phyloP scores from a whole-genome alignment of 2,797 vertebrate species.

The Brachyrhaphis roseni region DNA sequence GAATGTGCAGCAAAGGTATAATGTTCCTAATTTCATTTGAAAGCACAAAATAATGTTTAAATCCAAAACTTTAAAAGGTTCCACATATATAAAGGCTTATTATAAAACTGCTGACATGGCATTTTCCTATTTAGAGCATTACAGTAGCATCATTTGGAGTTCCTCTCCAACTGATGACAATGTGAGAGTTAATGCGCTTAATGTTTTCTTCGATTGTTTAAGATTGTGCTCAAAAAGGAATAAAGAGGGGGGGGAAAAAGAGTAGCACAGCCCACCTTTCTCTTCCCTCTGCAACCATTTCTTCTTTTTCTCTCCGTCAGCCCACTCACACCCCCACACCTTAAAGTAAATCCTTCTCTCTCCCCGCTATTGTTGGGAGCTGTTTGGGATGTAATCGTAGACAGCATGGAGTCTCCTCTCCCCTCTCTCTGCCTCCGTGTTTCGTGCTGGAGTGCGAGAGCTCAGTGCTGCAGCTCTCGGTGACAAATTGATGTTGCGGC shows the following conservation, averaged over 20 bases:
- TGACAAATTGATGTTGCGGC: constrained; percentile 92
- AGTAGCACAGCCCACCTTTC: constrained; percentile 55
- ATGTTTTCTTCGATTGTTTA: constrained; percentile 7
- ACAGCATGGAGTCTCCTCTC: constrained; percentile 42
- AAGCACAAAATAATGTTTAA: background rate
- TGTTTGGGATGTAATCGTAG: constrained; percentile 66
- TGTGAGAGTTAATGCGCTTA: background rate
- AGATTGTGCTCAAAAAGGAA: constrained; percentile 37
- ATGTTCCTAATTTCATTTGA: background rate
- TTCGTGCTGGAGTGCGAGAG: constrained; percentile 37
- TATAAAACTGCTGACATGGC: background rate
- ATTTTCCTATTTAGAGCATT: background rate
- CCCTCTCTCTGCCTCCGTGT: constrained; percentile 35
- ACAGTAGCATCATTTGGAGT: background rate
- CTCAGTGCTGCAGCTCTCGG: constrained; percentile 74
- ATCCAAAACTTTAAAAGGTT: background rate
- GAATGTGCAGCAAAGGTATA: background rate
- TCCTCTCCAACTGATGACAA: background rate
- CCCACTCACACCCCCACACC: constrained; percentile 57
- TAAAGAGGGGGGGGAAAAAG: background rate
- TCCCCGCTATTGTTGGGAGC: constrained; percentile 62
- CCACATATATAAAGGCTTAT: background rate
- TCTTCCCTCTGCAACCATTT: constrained; percentile 17
- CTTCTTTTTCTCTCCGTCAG: constrained; percentile 41
- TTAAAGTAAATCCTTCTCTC: constrained; percentile 67